Conservation (phyloP, 30 jellyfish, hydroid and myxozoan species). For the Pelagia noctiluca region DNA sequence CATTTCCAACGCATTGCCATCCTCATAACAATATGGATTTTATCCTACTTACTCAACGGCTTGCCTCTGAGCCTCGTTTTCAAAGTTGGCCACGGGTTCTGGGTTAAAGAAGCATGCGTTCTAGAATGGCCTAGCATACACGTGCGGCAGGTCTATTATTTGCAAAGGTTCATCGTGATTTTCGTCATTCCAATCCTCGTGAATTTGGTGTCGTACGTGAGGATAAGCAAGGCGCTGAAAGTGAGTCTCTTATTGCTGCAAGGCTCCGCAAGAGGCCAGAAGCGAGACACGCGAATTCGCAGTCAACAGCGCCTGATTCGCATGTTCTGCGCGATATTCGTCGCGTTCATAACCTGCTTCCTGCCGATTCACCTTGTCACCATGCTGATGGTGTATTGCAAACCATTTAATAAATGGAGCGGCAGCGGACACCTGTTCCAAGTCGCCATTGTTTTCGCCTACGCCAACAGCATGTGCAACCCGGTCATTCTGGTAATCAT, state of each 20-base stretch:
- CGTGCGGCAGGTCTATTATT: constrained; percentile 45
- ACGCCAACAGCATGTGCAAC: constrained; percentile 81
- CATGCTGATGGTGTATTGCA: constrained; percentile 39
- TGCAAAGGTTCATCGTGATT: constrained; percentile 39
- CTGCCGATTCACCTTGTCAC: constrained; percentile 72
- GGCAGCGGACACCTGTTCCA: constrained; percentile 58
- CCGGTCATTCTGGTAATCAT: constrained; percentile 73
- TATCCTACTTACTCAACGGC: constrained; percentile 70
- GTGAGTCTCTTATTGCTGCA: constrained; percentile 63
- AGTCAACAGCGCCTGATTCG: constrained; percentile 77
- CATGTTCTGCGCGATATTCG: constrained; percentile 78
- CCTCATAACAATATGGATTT: constrained; percentile 72
- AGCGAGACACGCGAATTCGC: constrained; percentile 75
- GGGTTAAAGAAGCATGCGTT: constrained; percentile 71
- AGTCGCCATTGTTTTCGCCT: constrained; percentile 61
- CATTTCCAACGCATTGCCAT: constrained; percentile 52
- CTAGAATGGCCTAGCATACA: constrained; percentile 63
- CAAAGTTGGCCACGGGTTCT: constrained; percentile 64
- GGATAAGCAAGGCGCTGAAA: constrained; percentile 67
- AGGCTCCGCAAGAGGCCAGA: constrained; percentile 84
- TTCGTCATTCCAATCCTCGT: constrained; percentile 83
- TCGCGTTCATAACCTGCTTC: constrained; percentile 76
- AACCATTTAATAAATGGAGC: constrained; percentile 44
- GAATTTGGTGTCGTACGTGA: constrained; percentile 67
- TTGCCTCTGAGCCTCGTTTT: constrained; percentile 77